Evolutionary conservation across 2,888 invertebrate genomes (phyloP).

Genomic region (Bombyx huttoni): DNA sequence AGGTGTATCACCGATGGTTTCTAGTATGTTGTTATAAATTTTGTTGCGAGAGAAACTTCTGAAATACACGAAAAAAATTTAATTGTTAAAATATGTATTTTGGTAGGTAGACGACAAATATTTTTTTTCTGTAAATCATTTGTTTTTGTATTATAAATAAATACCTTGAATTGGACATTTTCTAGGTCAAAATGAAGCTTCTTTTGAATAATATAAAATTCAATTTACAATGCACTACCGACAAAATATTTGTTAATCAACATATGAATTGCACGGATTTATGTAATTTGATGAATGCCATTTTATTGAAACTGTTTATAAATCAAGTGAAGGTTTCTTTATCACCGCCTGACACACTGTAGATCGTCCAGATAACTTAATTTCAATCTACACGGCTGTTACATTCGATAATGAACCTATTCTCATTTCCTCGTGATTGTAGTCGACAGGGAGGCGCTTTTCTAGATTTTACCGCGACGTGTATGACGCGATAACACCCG

Average conservation of each 20-base stretch:
- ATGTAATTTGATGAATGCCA: conserved; percentile 5
- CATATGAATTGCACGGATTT: conserved; percentile 1
- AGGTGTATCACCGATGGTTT: conserved; percentile 86
- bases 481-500: not conserved
- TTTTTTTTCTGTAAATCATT: too few species aligned
- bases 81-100: not conserved
- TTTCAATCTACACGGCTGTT: conserved; percentile 11
- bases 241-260: not conserved
- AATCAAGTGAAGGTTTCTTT: conserved; percentile 7
- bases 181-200: not conserved
- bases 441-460: not conserved
- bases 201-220: not conserved
- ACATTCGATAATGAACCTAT: conserved; percentile 9
- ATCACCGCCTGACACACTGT: conserved; percentile 12
- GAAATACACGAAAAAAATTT: not conserved
- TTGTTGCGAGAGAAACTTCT: conserved; percentile 25
- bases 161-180: not conserved
- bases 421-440: conserved; percentile 5
- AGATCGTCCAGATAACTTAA: conserved; percentile 11
- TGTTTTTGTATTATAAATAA: not conserved
- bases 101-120: not conserved
- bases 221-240: not conserved
- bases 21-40: conserved; percentile 75
- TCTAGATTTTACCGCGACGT: not conserved
- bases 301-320: conserved; percentile 10